These are phyloP conservation scores for Terebella lapidaria DNA, from an alignment of 2,888 invertebrate genomes.

Conservation along the genomic window DNA sequence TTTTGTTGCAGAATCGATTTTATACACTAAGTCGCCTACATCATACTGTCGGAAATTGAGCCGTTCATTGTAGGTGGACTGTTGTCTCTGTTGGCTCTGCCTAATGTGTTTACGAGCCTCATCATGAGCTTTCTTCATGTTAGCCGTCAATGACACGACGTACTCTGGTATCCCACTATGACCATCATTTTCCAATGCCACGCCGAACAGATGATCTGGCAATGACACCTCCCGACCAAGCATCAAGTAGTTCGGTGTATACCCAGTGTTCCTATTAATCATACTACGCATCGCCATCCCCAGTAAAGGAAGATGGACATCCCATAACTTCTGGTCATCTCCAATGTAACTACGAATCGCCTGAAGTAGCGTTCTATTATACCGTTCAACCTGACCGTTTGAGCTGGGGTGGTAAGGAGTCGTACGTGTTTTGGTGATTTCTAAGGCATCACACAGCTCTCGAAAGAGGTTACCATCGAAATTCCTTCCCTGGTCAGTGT, in stretches of 20 bases:
- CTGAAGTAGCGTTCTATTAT: not conserved
- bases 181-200: not conserved
- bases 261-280: not conserved
- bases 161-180: not conserved
- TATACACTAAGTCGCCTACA: not conserved
- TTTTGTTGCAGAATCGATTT: not conserved
- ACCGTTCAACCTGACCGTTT: conserved; percentile 18
- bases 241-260: not conserved
- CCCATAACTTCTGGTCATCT: not conserved
- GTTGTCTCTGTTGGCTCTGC: not conserved
- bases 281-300: not conserved
- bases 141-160: not conserved
- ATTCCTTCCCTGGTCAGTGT: conserved; percentile 13
- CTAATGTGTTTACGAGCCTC: not conserved
- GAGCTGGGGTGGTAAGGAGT: conserved; percentile 16
- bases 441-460: conserved; percentile 8
- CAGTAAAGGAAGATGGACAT: not conserved
- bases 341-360: not conserved
- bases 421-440: conserved; percentile 14
- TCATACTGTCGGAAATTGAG: not conserved
- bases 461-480: conserved; percentile 9
- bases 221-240: not conserved
- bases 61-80: not conserved
- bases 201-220: not conserved
- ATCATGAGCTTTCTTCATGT: not conserved